Conservation (phyloP, 2,888 invertebrate species). For the Drosophila demipolita region DNA sequence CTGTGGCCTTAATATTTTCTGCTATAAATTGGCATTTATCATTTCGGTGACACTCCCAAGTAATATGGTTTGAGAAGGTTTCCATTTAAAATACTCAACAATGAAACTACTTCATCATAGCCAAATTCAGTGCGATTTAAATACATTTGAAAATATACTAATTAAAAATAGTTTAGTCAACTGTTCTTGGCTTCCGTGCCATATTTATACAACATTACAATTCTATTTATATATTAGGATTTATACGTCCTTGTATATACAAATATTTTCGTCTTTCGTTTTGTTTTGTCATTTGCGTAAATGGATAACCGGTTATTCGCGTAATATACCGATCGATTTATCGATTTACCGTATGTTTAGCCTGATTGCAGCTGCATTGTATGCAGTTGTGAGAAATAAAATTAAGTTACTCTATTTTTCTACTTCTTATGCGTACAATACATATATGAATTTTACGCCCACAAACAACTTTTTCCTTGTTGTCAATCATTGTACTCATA, state of each 20-base stretch:
- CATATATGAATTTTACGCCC: neutral
- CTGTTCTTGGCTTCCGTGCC: neutral
- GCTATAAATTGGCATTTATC: slow-evolving; percentile 19
- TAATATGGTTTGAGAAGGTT: neutral
- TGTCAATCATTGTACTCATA: neutral
- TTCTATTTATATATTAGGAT: neutral
- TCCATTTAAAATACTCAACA: slow-evolving; percentile 1
- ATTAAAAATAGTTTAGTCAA: neutral
- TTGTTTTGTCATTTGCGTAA: slow-evolving; percentile 2
- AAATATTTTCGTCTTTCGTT: neutral
- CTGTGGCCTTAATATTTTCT: slow-evolving; percentile 13
- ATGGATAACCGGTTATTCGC: slow-evolving; percentile 3
- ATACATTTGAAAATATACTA: neutral
- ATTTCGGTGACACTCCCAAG: slow-evolving; percentile 19
- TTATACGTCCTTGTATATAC: neutral
- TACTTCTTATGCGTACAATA: neutral
- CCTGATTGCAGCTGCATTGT: neutral
- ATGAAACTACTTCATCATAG: neutral
- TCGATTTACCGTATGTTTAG: neutral
- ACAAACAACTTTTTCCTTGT: neutral
- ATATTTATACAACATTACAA: neutral
- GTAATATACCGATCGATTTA: neutral
- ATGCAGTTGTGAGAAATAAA: neutral
- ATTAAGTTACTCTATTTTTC: neutral
- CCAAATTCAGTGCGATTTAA: neutral